Conservation (phyloP, 2,888 invertebrate genomes). For the Lamellibrachia columna region DNA sequence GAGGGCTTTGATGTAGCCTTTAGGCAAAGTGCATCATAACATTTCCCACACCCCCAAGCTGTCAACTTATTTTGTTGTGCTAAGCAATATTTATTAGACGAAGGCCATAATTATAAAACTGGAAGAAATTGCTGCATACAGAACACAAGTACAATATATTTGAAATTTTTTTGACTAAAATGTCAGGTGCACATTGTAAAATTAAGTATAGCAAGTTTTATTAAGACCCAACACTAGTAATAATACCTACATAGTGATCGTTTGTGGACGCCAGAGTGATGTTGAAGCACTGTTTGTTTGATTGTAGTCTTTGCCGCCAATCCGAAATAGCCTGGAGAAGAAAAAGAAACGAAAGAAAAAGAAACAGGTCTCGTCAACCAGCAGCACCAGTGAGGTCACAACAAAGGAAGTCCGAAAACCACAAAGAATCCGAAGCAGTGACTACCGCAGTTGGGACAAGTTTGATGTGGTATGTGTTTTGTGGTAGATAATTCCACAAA, state of each 20-base stretch:
- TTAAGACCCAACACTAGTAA: too few relatives aligned
- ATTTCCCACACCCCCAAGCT: too few relatives aligned
- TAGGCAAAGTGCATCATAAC: too few relatives aligned
- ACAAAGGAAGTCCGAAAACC: conserved; percentile 43
- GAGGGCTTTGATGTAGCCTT: too few relatives aligned
- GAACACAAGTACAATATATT: too few relatives aligned
- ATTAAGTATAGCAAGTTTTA: too few relatives aligned
- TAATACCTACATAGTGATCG: not conserved
- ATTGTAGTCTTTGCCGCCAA: conserved; percentile 51
- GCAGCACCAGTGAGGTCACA: conserved; percentile 74
- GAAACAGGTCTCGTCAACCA: conserved; percentile 70
- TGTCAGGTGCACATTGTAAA: too few relatives aligned
- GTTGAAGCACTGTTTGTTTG: not conserved
- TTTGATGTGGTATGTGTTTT: conserved; percentile 76
- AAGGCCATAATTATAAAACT: too few relatives aligned
- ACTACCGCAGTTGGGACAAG: conserved; percentile 81
- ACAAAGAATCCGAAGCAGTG: conserved; percentile 71
- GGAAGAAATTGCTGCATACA: too few relatives aligned
- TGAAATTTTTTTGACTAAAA: too few relatives aligned
- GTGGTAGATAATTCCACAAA: not conserved
- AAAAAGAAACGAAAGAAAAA: conserved; percentile 55
- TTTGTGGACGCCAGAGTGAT: not conserved
- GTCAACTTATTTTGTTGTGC: too few relatives aligned
- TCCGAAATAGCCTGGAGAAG: conserved; percentile 58
- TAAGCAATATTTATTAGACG: too few relatives aligned